Conservation (phyloP, 2,113 vertebrate species). For the Ranitomeya variabilis region DNA sequence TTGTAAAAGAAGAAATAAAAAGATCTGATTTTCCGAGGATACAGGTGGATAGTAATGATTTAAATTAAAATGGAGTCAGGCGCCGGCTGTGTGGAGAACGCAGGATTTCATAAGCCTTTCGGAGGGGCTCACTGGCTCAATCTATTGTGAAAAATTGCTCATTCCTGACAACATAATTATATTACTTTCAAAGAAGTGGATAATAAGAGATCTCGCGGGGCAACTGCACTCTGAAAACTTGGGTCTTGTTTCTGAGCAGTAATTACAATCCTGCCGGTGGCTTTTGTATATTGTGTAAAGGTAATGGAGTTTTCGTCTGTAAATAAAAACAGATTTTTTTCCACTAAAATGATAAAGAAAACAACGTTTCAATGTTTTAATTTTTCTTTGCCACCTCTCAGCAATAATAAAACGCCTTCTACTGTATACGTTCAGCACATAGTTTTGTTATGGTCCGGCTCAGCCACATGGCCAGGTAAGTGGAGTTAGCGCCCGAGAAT, state of each 20-base stretch:
- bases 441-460: too few relatives aligned
- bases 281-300: slow-evolving; percentile 2
- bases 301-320: slow-evolving; percentile 2
- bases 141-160: slow-evolving; percentile 53
- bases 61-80: slow-evolving; percentile 43
- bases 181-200: slow-evolving; percentile 54
- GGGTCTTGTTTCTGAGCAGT: slow-evolving; percentile 34
- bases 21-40: slow-evolving; percentile 6
- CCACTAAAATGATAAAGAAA: not conserved
- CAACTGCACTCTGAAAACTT: slow-evolving; percentile 44
- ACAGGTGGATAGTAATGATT: slow-evolving; percentile 52
- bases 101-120: not conserved
- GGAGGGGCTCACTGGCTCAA: not conserved
- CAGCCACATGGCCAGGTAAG: too few relatives aligned
- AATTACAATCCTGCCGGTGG: slow-evolving; percentile 40
- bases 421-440: not conserved
- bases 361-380: not conserved
- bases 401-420: not conserved
- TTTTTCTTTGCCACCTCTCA: not conserved
- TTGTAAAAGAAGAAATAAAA: not conserved
- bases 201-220: slow-evolving; percentile 58
- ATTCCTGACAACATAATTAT: slow-evolving; percentile 52
- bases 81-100: not conserved
- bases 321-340: slow-evolving; percentile 33
- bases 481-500: too few relatives aligned